These are phyloP conservation scores for Sigmodon hispidus DNA, from an alignment of 2,113 vertebrate species.

Conservation along the genomic window DNA sequence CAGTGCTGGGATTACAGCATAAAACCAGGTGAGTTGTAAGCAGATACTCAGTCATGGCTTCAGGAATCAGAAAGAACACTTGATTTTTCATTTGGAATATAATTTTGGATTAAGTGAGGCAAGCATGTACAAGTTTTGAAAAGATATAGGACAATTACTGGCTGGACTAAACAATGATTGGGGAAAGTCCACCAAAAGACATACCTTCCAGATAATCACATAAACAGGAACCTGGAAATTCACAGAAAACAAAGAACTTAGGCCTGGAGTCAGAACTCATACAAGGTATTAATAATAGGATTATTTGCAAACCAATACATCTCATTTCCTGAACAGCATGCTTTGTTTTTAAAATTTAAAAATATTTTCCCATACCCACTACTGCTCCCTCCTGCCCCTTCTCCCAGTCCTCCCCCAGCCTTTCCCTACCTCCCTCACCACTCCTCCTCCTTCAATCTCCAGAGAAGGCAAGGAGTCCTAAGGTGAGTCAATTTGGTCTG, in stretches of 20 bases:
- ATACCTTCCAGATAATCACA: conserved; percentile 13
- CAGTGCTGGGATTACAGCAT: neutral
- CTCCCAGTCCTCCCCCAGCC: no score
- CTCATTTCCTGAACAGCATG: neutral
- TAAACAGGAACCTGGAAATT: conserved; percentile 36
- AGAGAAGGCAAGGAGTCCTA: no score
- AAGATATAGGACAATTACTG: neutral
- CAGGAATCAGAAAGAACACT: neutral
- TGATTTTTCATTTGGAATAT: conserved; percentile 1
- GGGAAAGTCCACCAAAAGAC: neutral
- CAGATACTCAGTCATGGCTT: neutral
- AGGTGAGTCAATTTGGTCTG: no score
- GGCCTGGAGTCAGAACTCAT: neutral
- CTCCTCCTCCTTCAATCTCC: no score
- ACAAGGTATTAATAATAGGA: neutral
- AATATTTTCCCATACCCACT: no score
- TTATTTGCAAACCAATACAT: neutral
- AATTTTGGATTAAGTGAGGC: neutral
- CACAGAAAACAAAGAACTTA: neutral
- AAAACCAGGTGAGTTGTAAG: neutral
- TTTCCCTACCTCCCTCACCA: no score
- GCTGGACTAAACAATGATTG: neutral
- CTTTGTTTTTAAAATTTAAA: no score
- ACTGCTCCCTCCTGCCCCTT: no score
- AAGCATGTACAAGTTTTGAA: neutral